Conservation (phyloP, 2,113 vertebrate species). For the Anoplopoma fimbria region DNA sequence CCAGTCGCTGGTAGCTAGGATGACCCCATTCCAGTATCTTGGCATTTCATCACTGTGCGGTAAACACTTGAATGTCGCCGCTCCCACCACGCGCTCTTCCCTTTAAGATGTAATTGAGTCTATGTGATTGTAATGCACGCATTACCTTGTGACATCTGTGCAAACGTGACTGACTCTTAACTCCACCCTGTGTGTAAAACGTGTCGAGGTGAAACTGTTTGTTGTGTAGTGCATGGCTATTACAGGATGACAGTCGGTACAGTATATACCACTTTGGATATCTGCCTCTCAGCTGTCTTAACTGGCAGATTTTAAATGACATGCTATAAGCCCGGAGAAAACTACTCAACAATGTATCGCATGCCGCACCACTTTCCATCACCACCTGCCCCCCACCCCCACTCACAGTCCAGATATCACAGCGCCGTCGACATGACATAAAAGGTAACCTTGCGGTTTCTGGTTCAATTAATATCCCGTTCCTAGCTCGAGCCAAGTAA, state of each 20-base stretch:
- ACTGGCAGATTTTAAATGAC: slow-evolving; percentile 69
- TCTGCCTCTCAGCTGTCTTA: slow-evolving; percentile 65
- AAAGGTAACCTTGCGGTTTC: slow-evolving; percentile 83
- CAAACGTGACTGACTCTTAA: slow-evolving; percentile 66
- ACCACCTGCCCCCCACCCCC: not conserved
- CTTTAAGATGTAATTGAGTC: slow-evolving; percentile 75
- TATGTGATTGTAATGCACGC: slow-evolving; percentile 70
- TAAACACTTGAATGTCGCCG: slow-evolving; percentile 51
- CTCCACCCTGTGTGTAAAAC: slow-evolving; percentile 55
- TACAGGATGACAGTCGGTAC: slow-evolving; percentile 52
- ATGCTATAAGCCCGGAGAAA: slow-evolving; percentile 67
- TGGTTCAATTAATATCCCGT: slow-evolving; percentile 81
- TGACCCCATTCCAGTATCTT: slow-evolving; percentile 66
- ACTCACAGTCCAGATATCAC: slow-evolving; percentile 72
- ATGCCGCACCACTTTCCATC: slow-evolving; percentile 56
- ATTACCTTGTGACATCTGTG: slow-evolving; percentile 73
- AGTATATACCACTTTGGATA: slow-evolving; percentile 58
- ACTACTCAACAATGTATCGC: slow-evolving; percentile 70
- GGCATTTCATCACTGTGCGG: slow-evolving; percentile 39
- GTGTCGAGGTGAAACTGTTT: slow-evolving; percentile 67
- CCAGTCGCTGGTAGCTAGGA: slow-evolving; percentile 87
- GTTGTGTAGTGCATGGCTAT: slow-evolving; percentile 76
- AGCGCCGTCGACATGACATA: slow-evolving; percentile 70
- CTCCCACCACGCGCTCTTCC: slow-evolving; percentile 50
- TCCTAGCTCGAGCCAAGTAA: slow-evolving; percentile 74